phyloP scores from a whole-genome alignment of 2,888 invertebrate species.

The Drosophila emarginata region DNA sequence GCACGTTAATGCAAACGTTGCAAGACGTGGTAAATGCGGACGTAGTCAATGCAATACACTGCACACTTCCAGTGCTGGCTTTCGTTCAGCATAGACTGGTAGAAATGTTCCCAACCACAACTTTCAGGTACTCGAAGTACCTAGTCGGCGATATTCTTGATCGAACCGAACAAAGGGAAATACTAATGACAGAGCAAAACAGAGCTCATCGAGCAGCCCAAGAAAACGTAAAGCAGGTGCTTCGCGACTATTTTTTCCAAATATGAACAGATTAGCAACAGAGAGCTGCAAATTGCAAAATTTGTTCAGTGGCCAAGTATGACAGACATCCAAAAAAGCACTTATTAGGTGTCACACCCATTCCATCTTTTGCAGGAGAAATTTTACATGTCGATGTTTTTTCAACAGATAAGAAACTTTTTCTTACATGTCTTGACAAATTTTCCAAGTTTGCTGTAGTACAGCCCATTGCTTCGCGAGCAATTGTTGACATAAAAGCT shows the following conservation, averaged over 20 bases:
- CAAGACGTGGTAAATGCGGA: no score
- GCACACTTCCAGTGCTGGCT: no score
- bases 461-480: conserved; percentile 24
- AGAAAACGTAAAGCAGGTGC: conserved; percentile 11
- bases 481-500: conserved; percentile 32
- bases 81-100: no score
- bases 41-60: no score
- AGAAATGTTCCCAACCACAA: no score
- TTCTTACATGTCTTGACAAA: background rate
- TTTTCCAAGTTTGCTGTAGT: conserved; percentile 34
- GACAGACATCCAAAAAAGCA: background rate
- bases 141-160: background rate
- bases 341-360: background rate
- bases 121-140: no score
- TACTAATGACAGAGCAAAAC: conserved; percentile 2
- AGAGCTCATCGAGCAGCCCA: conserved; percentile 2
- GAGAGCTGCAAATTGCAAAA: background rate
- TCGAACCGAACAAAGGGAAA: conserved; percentile 4
- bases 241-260: conserved; percentile 10
- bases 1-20: no score
- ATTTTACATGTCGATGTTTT: background rate
- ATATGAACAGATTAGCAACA: conserved; percentile 1
- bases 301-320: background rate
- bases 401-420: background rate
- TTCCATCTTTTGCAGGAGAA: background rate